phyloP scores from a whole-genome alignment of 2,888 invertebrate genomes.

The Drosophila percnosoma region DNA sequence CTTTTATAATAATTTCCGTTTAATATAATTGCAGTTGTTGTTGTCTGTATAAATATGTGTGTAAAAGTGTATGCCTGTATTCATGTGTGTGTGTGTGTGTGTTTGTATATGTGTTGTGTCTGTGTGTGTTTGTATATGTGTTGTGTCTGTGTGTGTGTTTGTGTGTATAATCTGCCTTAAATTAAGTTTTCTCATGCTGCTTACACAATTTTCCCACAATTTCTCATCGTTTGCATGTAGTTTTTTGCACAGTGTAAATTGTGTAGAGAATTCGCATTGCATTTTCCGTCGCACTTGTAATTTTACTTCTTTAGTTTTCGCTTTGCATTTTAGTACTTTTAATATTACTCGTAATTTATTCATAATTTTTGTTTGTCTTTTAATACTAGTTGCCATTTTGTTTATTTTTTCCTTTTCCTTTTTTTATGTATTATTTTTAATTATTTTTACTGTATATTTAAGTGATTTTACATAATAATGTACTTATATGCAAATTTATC shows the following conservation, averaged over 20 bases:
- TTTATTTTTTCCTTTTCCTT: conserved; percentile 22
- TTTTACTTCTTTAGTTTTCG: conserved; percentile 52
- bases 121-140: conserved; percentile 10
- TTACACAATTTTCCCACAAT: conserved; percentile 50
- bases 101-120: neutral
- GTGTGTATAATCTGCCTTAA: conserved; percentile 66
- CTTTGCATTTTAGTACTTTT: conserved; percentile 48
- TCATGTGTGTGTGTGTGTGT: conserved; percentile 42
- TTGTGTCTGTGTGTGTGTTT: conserved; percentile 18
- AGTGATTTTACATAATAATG: conserved; percentile 79
- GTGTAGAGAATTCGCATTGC: conserved; percentile 44
- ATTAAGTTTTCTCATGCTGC: conserved; percentile 56
- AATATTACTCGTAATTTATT: conserved; percentile 72
- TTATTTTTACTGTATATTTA: conserved; percentile 59
- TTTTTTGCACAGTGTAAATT: conserved; percentile 12
- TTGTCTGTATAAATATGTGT: conserved; percentile 57
- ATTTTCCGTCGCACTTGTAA: conserved; percentile 37
- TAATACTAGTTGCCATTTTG: conserved; percentile 70
- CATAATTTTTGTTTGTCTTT: conserved; percentile 62
- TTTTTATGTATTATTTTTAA: conserved; percentile 24
- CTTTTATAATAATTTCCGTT: conserved; percentile 72
- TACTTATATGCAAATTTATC: conserved; percentile 72
- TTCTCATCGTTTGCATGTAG: conserved; percentile 26
- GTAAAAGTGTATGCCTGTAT: conserved; percentile 50
- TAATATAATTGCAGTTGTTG: conserved; percentile 77